A percentile compares a stretch with the other conserved stretches of the same genome.
These are phyloP conservation scores for Pempheris klunzingeri DNA, from an alignment of 2,797 vertebrate species.

Conservation along the genomic window DNA sequence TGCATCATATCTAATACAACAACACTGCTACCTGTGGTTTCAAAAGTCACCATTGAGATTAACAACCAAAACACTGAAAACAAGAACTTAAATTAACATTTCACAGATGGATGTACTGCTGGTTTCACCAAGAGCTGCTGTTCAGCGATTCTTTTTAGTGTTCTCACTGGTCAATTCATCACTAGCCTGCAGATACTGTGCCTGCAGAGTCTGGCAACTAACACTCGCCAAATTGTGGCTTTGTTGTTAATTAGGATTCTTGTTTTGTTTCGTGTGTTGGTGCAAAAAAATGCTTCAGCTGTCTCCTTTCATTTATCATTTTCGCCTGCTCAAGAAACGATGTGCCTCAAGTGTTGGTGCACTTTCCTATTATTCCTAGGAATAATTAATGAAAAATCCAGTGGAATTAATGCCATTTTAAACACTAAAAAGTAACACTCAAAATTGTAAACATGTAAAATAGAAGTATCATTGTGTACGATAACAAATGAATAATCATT, in stretches of 20 bases:
- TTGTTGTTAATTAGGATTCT: slow-evolving; percentile 53
- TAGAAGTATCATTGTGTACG: not conserved
- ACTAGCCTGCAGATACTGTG: slow-evolving; percentile 20
- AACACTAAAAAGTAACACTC: not conserved
- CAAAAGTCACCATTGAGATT: not conserved
- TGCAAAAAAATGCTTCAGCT: slow-evolving; percentile 19
- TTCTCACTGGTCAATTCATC: slow-evolving; percentile 44
- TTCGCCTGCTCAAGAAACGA: not conserved
- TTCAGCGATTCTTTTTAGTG: slow-evolving; percentile 22
- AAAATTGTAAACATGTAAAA: not conserved
- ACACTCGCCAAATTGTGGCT: slow-evolving; percentile 39
- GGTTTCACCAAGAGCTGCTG: slow-evolving; percentile 16
- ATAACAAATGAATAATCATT: not conserved
- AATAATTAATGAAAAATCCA: slow-evolving; percentile 5
- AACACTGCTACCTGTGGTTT: not conserved
- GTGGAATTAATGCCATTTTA: slow-evolving; percentile 4
- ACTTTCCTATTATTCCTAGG: slow-evolving; percentile 7
- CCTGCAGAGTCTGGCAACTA: slow-evolving; percentile 41
- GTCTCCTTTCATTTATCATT: slow-evolving; percentile 44
- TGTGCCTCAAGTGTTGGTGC: not conserved
- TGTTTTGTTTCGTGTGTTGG: slow-evolving; percentile 45
- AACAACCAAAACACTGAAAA: not conserved
- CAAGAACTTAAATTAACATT: not conserved
- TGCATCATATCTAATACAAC: not conserved
- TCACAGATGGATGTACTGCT: slow-evolving; percentile 10